phyloP scores from a whole-genome alignment of 2,888 invertebrate genomes.

The Melieria crassipennis region DNA sequence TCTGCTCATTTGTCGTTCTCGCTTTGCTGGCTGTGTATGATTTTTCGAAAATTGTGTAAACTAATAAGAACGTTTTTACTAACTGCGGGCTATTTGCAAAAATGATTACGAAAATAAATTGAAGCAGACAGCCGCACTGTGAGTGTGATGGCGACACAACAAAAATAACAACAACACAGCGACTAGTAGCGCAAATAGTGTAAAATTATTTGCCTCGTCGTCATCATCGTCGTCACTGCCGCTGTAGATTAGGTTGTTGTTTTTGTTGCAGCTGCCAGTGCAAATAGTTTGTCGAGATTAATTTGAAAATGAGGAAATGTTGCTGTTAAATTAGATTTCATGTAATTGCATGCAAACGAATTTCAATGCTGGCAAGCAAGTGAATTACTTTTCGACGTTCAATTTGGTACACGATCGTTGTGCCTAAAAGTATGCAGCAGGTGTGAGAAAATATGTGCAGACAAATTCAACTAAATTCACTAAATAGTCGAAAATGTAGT shows the following conservation, averaged over 20 bases:
- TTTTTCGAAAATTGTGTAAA: conserved; percentile 29
- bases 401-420: no score
- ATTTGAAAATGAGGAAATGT: conserved; percentile 31
- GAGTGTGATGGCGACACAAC: no score
- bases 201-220: no score
- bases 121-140: conserved; percentile 49
- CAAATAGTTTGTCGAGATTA: neutral
- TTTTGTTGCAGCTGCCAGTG: neutral
- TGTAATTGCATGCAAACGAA: conserved; percentile 7
- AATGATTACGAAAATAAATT: conserved; percentile 61
- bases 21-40: neutral
- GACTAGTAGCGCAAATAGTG: neutral
- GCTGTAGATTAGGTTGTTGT: neutral
- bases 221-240: neutral
- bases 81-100: conserved; percentile 54
- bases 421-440: neutral
- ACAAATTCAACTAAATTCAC: neutral
- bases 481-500: no score
- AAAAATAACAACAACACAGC: neutral
- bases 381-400: neutral
- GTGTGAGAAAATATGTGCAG: neutral
- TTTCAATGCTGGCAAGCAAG: neutral
- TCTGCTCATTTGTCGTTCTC: neutral
- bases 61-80: conserved; percentile 24
- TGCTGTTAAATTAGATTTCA: conserved; percentile 31